These are phyloP conservation scores for Rhea pennata DNA, from an alignment of 2,113 vertebrate genomes.

Conservation along the genomic window DNA sequence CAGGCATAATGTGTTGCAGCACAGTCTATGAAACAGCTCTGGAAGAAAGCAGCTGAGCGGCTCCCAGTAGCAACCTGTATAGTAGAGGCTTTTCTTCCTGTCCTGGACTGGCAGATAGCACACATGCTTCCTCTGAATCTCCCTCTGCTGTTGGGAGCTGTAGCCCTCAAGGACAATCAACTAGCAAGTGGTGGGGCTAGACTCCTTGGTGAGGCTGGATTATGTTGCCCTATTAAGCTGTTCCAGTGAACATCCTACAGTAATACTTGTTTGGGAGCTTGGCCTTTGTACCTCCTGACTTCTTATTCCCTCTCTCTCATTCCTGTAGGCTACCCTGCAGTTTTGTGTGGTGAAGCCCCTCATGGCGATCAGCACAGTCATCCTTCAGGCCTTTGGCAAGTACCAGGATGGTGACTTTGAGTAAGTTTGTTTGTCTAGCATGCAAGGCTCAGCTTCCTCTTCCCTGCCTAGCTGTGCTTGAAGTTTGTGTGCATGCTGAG, in stretches of 20 bases:
- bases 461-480: not conserved
- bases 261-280: not conserved
- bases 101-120: not conserved
- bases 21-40: not conserved
- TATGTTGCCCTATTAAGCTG: not conserved
- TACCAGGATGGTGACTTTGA: conserved; percentile 97
- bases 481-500: not conserved
- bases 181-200: not conserved
- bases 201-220: not conserved
- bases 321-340: conserved; percentile 90
- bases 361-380: conserved; percentile 92
- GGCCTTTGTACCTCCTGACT: not conserved
- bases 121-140: not conserved
- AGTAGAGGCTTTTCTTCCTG: not conserved
- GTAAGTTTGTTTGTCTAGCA: conserved; percentile 74
- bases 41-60: not conserved
- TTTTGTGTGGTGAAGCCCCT: conserved; percentile 96
- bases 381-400: conserved; percentile 93
- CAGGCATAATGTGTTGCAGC: not conserved
- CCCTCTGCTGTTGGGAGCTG: not conserved
- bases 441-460: not conserved
- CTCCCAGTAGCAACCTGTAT: not conserved
- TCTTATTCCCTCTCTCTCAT: not conserved
- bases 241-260: accelerated
- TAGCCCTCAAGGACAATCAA: not conserved